phyloP scores from a whole-genome alignment of 2,113 vertebrate species.

The Callionymus lyra region DNA sequence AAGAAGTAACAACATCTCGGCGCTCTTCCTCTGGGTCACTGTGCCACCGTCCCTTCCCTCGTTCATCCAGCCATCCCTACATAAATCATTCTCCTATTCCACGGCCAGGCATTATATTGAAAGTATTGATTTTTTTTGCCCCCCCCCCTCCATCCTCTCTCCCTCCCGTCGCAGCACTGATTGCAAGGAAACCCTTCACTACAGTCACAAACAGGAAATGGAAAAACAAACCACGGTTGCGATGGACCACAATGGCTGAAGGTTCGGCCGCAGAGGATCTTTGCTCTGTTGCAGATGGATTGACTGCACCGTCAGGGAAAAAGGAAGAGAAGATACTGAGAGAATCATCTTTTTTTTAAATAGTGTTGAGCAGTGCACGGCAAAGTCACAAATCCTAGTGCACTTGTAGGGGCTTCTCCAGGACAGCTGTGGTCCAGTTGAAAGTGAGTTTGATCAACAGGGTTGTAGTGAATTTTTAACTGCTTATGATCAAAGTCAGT shows the following conservation, averaged over 20 bases:
- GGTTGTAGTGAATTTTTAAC: no score
- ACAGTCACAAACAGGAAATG: slow-evolving; percentile 63
- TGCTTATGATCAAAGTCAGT: no score
- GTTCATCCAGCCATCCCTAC: slow-evolving; percentile 76
- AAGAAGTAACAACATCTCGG: no score
- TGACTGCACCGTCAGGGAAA: background rate
- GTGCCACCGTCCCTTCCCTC: slow-evolving; percentile 59
- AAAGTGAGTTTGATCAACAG: no score
- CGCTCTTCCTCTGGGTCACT: slow-evolving; percentile 25
- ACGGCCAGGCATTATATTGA: slow-evolving; percentile 94
- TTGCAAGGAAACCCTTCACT: slow-evolving; percentile 82
- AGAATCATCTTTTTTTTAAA: no score
- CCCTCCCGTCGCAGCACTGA: slow-evolving; percentile 65
- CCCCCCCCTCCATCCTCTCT: slow-evolving; percentile 42
- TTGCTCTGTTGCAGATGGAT: slow-evolving; percentile 3
- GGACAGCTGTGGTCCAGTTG: no score
- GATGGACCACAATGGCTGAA: slow-evolving; percentile 40
- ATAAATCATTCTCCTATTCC: slow-evolving; percentile 98
- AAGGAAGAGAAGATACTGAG: background rate
- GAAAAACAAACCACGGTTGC: slow-evolving; percentile 44
- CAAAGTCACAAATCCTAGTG: no score
- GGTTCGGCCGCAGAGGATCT: slow-evolving; percentile 21
- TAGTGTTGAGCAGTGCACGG: no score
- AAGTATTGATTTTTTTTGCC: slow-evolving; percentile 87
- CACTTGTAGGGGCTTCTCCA: no score